These are phyloP conservation scores for Takifugu flavidus DNA, from an alignment of 2,113 vertebrate species.

Conservation along the genomic window DNA sequence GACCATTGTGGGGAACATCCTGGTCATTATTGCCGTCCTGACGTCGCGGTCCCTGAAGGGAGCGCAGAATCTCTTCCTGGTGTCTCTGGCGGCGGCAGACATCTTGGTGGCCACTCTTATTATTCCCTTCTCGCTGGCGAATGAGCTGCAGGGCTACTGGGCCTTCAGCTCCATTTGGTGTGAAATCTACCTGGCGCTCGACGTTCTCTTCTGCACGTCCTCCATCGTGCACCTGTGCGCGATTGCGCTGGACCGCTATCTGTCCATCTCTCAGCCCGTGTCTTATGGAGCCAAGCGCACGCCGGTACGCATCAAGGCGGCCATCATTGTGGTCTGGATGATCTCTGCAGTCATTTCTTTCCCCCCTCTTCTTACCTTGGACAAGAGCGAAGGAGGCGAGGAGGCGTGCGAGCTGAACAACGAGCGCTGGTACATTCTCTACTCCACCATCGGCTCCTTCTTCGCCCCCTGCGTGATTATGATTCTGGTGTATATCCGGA, in stretches of 20 bases:
- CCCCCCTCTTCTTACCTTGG: constrained; percentile 78
- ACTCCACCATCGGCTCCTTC: constrained; percentile 87
- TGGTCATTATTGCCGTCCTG: constrained; percentile 86
- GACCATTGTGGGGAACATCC: constrained; percentile 83
- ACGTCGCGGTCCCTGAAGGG: constrained; percentile 75
- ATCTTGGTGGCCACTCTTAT: constrained; percentile 82
- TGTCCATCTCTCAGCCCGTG: constrained; percentile 82
- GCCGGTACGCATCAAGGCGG: constrained; percentile 77
- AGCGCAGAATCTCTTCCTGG: constrained; percentile 79
- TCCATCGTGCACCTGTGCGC: constrained; percentile 89
- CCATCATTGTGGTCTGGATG: constrained; percentile 85
- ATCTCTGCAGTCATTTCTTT: constrained; percentile 86
- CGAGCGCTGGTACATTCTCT: constrained; percentile 87
- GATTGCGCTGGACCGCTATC: constrained; percentile 90
- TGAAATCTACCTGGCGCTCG: constrained; percentile 84
- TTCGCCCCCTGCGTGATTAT: constrained; percentile 90
- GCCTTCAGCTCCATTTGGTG: constrained; percentile 86
- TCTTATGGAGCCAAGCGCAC: constrained; percentile 82
- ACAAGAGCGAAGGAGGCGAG: constrained; percentile 61
- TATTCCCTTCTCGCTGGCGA: constrained; percentile 82
- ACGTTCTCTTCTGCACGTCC: constrained; percentile 90
- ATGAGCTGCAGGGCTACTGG: constrained; percentile 88
- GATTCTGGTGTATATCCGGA: constrained; percentile 87
- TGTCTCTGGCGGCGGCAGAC: constrained; percentile 80
- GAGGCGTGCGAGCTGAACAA: constrained; percentile 80